Evolutionary conservation across 1,140 invertebrate species (phyloP).

Genomic region (Sycophila sp.): DNA sequence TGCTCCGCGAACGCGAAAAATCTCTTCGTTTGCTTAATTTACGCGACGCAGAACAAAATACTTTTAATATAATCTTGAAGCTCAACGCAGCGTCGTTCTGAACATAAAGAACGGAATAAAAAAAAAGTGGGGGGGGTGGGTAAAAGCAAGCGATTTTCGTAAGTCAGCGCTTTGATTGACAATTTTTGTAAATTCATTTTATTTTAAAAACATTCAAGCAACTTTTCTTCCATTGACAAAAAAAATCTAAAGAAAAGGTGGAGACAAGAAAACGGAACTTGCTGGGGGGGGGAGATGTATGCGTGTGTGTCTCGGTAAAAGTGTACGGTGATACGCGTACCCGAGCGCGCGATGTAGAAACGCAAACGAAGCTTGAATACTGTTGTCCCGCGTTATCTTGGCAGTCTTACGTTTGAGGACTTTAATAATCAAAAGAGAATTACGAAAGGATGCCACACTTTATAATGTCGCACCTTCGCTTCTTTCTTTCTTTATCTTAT

Average conservation of each 20-base stretch:
- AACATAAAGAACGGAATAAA: not conserved
- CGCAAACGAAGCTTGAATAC: slow-evolving; percentile 24
- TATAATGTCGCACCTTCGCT: too few relatives aligned
- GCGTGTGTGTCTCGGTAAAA: not conserved
- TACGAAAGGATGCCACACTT: not conserved
- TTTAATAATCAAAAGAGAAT: slow-evolving; percentile 33
- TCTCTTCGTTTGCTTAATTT: too few relatives aligned
- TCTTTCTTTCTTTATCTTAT: not conserved
- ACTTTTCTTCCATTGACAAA: too few relatives aligned
- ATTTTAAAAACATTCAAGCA: too few relatives aligned
- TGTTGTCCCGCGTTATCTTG: slow-evolving; percentile 47
- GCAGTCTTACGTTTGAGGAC: slow-evolving; percentile 61
- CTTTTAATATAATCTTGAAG: too few relatives aligned
- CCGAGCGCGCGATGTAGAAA: not conserved
- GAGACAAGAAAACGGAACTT: not conserved
- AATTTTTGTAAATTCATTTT: too few relatives aligned
- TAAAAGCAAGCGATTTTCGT: too few relatives aligned
- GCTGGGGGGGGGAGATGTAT: not conserved
- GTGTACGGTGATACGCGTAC: too few relatives aligned
- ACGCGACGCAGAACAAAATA: too few relatives aligned
- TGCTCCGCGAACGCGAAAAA: too few relatives aligned
- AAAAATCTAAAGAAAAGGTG: slow-evolving; percentile 10
- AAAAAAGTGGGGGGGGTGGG: not conserved
- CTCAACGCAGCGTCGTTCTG: not conserved
- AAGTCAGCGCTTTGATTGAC: too few relatives aligned